A percentile compares a stretch with the other conserved stretches of the same genome.
Conservation (phyloP, 1,140 invertebrate genomes). For the Cydia strobilella region DNA sequence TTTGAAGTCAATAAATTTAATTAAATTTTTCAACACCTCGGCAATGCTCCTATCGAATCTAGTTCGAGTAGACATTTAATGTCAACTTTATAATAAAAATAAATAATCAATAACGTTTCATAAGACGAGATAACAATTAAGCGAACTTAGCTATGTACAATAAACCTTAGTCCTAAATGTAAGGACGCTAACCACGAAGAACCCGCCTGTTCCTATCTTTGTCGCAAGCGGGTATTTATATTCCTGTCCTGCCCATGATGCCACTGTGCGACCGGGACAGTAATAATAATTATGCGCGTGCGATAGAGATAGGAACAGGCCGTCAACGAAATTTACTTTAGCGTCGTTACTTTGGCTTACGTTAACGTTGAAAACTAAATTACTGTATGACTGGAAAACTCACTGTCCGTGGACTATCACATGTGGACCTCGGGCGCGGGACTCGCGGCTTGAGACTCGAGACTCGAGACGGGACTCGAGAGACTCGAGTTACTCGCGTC, state of each 20-base stretch:
- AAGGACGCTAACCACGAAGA: no score
- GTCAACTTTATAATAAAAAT: constrained; percentile 46
- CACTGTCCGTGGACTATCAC: constrained; percentile 50
- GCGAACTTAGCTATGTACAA: constrained; percentile 64
- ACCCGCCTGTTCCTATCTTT: no score
- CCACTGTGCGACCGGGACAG: no score
- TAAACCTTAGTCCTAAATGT: constrained; percentile 30
- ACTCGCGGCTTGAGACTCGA: neutral
- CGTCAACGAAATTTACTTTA: neutral
- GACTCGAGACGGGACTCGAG: neutral
- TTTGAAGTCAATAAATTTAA: neutral
- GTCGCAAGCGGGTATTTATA: no score
- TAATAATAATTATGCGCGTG: no score
- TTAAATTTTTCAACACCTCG: neutral
- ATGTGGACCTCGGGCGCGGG: constrained; percentile 34
- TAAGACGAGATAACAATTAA: constrained; percentile 43
- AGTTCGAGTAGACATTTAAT: constrained; percentile 25
- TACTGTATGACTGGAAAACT: constrained; percentile 58
- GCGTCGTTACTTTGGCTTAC: neutral
- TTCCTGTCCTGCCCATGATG: no score
- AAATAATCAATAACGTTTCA: constrained; percentile 51
- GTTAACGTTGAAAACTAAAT: constrained; percentile 37
- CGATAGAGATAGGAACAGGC: no score
- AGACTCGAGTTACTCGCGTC: constrained; percentile 38
- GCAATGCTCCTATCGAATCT: constrained; percentile 1